phyloP scores from a whole-genome alignment of 2,888 invertebrate species.

The Catocala sponsa region DNA sequence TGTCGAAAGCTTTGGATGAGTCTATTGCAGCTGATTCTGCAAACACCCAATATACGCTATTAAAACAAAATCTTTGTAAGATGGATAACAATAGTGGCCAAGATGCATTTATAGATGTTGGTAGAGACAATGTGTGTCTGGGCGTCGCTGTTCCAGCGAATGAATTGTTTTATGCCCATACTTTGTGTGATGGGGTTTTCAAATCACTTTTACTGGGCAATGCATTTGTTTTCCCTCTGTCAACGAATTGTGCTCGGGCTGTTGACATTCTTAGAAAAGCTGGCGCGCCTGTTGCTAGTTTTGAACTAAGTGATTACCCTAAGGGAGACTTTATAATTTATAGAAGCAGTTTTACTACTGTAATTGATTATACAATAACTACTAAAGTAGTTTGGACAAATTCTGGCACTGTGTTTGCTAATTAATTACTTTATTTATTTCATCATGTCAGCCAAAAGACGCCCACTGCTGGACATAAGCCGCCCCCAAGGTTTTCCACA shows the following conservation, averaged over 20 bases:
- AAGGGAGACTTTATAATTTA: too few species aligned
- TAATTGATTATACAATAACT: background rate
- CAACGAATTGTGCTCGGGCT: background rate
- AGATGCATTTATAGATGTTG: slow-evolving; percentile 35
- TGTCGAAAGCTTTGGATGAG: slow-evolving; percentile 9
- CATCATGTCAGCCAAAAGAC: too few species aligned
- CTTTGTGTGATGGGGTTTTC: slow-evolving; percentile 9
- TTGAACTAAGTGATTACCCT: too few species aligned
- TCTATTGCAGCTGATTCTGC: background rate
- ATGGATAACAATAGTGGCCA: background rate
- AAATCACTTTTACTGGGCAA: slow-evolving; percentile 37
- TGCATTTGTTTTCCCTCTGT: slow-evolving; percentile 1
- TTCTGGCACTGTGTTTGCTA: slow-evolving; percentile 65
- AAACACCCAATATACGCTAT: background rate
- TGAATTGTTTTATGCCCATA: fast-evolving
- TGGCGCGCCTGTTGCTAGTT: slow-evolving; percentile 26
- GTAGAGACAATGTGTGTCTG: slow-evolving; percentile 42
- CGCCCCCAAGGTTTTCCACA: too few species aligned
- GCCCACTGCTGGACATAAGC: too few species aligned
- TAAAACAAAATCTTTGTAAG: slow-evolving; percentile 26
- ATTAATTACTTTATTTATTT: slow-evolving; percentile 32
- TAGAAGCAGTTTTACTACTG: too few species aligned
- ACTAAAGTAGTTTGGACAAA: slow-evolving; percentile 54
- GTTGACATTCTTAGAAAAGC: slow-evolving; percentile 12
- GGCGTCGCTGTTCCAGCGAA: slow-evolving; percentile 21